Conservation (phyloP, 2,797 vertebrate species). For the Brachyrhaphis roseni region DNA sequence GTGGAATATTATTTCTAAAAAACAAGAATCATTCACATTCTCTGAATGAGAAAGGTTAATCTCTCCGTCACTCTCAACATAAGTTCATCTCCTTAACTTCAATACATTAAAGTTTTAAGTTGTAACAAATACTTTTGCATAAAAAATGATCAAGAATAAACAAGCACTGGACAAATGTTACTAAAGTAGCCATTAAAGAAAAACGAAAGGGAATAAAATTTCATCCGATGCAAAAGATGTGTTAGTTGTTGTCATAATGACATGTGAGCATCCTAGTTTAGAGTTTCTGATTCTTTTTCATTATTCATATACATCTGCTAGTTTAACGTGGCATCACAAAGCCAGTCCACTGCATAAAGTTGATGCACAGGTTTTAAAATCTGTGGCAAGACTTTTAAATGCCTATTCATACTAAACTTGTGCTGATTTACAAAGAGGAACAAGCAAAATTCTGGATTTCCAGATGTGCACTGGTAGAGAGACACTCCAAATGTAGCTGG, state of each 20-base stretch:
- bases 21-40: constrained; percentile 37
- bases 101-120: not conserved
- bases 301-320: not conserved
- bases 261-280: not conserved
- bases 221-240: not conserved
- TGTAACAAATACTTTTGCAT: not conserved
- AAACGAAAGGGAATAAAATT: not conserved
- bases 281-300: not conserved
- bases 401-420: not conserved
- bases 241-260: not conserved
- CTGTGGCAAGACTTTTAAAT: not conserved
- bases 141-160: not conserved
- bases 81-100: constrained; percentile 35
- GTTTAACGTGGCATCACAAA: not conserved
- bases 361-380: not conserved
- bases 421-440: not conserved
- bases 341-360: too few relatives aligned
- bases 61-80: constrained; percentile 33
- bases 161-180: not conserved
- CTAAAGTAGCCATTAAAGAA: not conserved
- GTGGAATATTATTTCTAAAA: constrained; percentile 28
- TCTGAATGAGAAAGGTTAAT: constrained; percentile 50
- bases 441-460: not conserved
- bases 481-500: not conserved
- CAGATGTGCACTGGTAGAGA: not conserved